A percentile compares a stretch with the other conserved stretches of the same genome.
Evolutionary conservation across 2,888 invertebrate genomes (phyloP).

Genomic region (Coelopa pilipes): DNA sequence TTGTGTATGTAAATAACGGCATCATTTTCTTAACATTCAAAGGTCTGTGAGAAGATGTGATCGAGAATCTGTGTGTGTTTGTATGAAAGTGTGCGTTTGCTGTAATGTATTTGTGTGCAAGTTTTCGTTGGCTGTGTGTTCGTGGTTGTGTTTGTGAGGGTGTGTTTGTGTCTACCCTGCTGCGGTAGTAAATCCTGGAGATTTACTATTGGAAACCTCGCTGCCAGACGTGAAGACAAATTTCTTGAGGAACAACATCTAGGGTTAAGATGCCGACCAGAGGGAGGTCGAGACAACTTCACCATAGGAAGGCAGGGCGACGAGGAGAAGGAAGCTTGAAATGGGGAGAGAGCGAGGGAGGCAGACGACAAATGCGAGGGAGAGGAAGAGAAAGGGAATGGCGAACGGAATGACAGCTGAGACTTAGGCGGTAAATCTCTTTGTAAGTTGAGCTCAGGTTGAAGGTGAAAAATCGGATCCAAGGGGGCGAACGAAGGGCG

Average conservation of each 20-base stretch:
- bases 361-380: background rate
- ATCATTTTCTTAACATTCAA: no score
- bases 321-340: background rate
- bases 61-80: no score
- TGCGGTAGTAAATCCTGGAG: constrained; percentile 29
- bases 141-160: background rate
- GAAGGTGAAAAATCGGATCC: background rate
- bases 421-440: background rate
- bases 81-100: no score
- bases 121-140: no score
- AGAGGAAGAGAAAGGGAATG: background rate
- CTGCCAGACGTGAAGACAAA: constrained; percentile 26
- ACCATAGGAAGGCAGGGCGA: background rate
- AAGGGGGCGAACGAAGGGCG: background rate
- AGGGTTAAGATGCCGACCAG: constrained; percentile 26
- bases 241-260: constrained; percentile 12
- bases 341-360: background rate
- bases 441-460: background rate
- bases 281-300: background rate
- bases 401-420: background rate
- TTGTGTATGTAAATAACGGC: background rate
- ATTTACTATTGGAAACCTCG: constrained; percentile 25
- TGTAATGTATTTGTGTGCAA: no score
- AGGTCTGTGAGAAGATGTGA: no score
- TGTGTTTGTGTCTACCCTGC: constrained; percentile 2